Evolutionary conservation across 2,888 invertebrate species (phyloP).

Genomic region (Hemaris fuciformis): DNA sequence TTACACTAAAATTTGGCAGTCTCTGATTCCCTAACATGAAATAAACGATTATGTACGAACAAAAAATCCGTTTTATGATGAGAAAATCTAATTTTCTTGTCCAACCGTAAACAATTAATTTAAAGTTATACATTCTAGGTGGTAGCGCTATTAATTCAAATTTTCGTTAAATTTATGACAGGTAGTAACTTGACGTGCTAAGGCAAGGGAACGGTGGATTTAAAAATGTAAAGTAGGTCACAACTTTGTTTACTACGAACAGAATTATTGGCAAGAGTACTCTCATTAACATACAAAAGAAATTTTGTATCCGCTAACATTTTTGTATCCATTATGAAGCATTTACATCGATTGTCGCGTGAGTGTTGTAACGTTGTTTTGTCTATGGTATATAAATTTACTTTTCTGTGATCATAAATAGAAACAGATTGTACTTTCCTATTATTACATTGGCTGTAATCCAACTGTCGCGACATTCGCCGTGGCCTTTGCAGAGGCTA

Average conservation of each 20-base stretch:
- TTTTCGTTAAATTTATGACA: constrained; percentile 11
- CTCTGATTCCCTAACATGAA: no score
- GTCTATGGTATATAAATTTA: constrained; percentile 23
- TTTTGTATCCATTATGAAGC: constrained; percentile 20
- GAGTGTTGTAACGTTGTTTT: constrained; percentile 13
- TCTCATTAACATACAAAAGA: constrained; percentile 18
- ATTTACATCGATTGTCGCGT: constrained; percentile 15
- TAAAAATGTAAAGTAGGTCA: constrained; percentile 28
- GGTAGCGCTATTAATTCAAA: not conserved
- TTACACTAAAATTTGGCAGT: no score
- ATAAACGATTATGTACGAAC: no score
- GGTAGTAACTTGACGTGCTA: not conserved
- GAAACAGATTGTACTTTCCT: constrained; percentile 41
- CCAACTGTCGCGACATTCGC: constrained; percentile 69
- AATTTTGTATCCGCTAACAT: not conserved
- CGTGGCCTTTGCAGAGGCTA: constrained; percentile 71
- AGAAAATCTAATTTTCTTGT: no score
- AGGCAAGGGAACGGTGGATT: not conserved
- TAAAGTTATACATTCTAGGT: not conserved
- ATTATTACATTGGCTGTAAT: constrained; percentile 56
- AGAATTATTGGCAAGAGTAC: constrained; percentile 36
- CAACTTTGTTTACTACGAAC: constrained; percentile 37
- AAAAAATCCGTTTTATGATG: not conserved
- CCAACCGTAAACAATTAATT: no score
- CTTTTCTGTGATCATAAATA: constrained; percentile 35